These are phyloP conservation scores for Battus philenor DNA, from an alignment of 1,140 invertebrate genomes.

Conservation along the genomic window DNA sequence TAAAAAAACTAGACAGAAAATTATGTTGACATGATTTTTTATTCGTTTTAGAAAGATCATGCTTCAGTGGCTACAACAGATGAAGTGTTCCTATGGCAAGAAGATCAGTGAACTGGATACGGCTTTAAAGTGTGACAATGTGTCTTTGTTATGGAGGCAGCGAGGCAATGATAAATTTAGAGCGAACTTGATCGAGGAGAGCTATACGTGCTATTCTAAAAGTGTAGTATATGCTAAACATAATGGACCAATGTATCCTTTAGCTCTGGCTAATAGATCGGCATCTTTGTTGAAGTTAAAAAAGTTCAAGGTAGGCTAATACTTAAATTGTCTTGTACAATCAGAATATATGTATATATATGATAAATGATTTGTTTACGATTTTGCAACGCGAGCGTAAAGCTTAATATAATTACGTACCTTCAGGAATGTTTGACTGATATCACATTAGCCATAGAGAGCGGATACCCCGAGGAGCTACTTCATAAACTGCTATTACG, in stretches of 20 bases:
- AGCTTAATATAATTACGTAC: too few relatives aligned
- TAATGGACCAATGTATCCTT: slow-evolving; percentile 45
- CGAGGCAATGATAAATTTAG: slow-evolving; percentile 56
- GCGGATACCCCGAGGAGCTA: slow-evolving; percentile 40
- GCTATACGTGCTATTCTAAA: slow-evolving; percentile 51
- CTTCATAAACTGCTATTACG: slow-evolving; percentile 48
- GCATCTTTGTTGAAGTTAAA: slow-evolving; percentile 51
- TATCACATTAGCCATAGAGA: slow-evolving; percentile 35
- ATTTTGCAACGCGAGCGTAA: background rate
- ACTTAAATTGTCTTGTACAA: too few relatives aligned
- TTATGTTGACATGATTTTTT: slow-evolving; percentile 1
- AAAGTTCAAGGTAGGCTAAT: slow-evolving; percentile 46
- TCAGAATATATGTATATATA: background rate
- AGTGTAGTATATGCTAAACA: slow-evolving; percentile 54
- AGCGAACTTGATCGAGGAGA: slow-evolving; percentile 39
- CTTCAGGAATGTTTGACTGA: slow-evolving; percentile 50
- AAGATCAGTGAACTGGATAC: slow-evolving; percentile 46
- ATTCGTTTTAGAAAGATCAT: slow-evolving; percentile 43
- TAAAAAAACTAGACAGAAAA: too few relatives aligned
- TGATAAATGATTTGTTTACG: background rate
- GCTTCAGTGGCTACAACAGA: slow-evolving; percentile 51
- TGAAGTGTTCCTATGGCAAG: slow-evolving; percentile 41
- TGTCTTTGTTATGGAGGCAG: slow-evolving; percentile 51
- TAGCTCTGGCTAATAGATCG: slow-evolving; percentile 60
- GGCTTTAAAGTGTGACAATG: slow-evolving; percentile 49